Conservation (phyloP, 2,888 invertebrate species). For the Ennomos fuscantarius region DNA sequence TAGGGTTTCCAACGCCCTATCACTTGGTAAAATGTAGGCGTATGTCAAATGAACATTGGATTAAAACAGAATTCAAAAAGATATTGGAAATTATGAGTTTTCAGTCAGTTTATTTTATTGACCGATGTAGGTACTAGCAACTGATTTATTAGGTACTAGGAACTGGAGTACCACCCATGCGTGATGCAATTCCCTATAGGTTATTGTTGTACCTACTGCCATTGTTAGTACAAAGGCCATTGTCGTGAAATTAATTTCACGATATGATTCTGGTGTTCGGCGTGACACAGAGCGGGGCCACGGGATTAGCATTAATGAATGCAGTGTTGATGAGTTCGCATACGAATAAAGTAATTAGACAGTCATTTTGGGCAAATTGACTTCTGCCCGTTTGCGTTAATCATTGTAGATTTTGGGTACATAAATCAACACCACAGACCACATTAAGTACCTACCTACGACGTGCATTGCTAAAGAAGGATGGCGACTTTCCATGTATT, state of each 20-base stretch:
- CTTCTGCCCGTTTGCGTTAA: conserved; percentile 12
- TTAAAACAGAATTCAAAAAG: no score
- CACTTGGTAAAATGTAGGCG: no score
- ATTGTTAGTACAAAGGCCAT: conserved; percentile 3
- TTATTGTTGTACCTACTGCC: conserved; percentile 9
- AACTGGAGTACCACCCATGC: not conserved
- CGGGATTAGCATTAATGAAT: conserved; percentile 30
- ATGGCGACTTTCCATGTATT: no score
- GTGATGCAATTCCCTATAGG: not conserved
- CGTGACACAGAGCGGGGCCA: conserved; percentile 19
- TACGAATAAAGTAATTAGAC: conserved; percentile 27
- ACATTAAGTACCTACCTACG: no score
- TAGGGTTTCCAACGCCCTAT: conserved; percentile 1
- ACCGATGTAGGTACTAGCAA: no score
- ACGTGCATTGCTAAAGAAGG: no score
- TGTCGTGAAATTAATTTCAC: conserved; percentile 26
- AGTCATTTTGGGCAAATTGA: conserved; percentile 19
- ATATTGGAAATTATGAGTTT: no score
- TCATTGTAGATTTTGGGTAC: not conserved
- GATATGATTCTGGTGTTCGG: conserved; percentile 24
- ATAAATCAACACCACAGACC: not conserved
- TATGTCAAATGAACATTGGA: no score
- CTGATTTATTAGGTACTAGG: no score
- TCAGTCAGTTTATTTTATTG: no score
- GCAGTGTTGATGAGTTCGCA: conserved; percentile 28